A percentile compares a stretch with the other conserved stretches of the same genome.
Conservation (phyloP, 2,888 invertebrate genomes). For the Branchellion lobata region DNA sequence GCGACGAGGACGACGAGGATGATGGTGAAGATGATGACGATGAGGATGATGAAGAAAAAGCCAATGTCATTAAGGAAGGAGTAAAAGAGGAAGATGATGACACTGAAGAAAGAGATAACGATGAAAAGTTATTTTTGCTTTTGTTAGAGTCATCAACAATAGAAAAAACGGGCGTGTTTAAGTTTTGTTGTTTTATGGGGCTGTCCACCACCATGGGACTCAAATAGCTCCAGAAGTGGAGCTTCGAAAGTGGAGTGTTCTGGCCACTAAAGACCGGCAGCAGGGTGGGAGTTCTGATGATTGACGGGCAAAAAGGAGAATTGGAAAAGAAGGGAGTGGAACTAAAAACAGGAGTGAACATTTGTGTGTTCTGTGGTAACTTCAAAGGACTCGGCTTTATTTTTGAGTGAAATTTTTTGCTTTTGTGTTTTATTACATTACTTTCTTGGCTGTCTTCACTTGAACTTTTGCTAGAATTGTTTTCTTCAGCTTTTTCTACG, state of each 20-base stretch:
- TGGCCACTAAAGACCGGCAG: constrained; percentile 49
- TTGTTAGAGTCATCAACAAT: neutral
- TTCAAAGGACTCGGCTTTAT: neutral
- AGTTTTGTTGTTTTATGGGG: constrained; percentile 51
- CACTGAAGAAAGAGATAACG: too few relatives aligned
- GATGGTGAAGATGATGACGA: neutral
- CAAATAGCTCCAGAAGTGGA: constrained; percentile 63
- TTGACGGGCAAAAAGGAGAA: neutral
- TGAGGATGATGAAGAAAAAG: neutral
- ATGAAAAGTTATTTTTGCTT: neutral
- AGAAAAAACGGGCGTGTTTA: neutral
- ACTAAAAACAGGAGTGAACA: neutral
- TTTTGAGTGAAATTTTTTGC: neutral
- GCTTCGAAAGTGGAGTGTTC: constrained; percentile 57
- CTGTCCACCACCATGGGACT: constrained; percentile 59
- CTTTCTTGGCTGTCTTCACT: neutral
- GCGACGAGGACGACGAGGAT: neutral
- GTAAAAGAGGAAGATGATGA: too few relatives aligned
- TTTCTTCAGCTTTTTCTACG: too few relatives aligned
- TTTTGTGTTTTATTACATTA: neutral
- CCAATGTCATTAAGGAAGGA: too few relatives aligned
- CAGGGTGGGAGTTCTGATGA: neutral
- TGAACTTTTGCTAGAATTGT: too few relatives aligned
- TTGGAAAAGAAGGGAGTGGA: neutral
- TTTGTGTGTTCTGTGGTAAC: constrained; percentile 1